phyloP scores from a whole-genome alignment of 2,888 invertebrate genomes.

The Abrostola triplasia region DNA sequence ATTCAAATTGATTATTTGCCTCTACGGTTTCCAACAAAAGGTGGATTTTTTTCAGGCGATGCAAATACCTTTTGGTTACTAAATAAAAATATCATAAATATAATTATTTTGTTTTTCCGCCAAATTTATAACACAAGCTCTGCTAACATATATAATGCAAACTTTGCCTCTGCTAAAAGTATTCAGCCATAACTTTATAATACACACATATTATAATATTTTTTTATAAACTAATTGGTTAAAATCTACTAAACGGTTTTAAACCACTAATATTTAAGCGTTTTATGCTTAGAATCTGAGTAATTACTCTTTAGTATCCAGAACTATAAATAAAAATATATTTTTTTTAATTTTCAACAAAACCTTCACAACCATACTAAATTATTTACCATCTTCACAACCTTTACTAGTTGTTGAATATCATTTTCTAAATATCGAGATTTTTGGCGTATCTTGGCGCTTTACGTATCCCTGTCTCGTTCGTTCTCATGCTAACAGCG shows the following conservation, averaged over 20 bases:
- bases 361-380: slow-evolving; percentile 44
- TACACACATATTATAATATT: background rate
- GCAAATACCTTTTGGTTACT: too few relatives aligned
- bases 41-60: too few relatives aligned
- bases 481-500: background rate
- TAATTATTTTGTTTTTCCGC: too few relatives aligned
- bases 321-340: slow-evolving; percentile 18
- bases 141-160: too few relatives aligned
- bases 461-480: background rate
- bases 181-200: background rate
- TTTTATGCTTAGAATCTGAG: slow-evolving; percentile 44
- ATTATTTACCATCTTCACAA: slow-evolving; percentile 41
- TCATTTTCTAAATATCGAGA: background rate
- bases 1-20: too few relatives aligned
- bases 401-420: slow-evolving; percentile 28
- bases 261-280: slow-evolving; percentile 42
- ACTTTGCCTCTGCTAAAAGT: too few relatives aligned
- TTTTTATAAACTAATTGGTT: background rate
- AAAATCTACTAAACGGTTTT: slow-evolving; percentile 27
- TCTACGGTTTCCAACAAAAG: too few relatives aligned
- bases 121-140: too few relatives aligned
- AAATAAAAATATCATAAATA: too few relatives aligned
- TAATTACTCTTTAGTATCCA: slow-evolving; percentile 36
- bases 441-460: background rate
- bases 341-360: background rate